Base-by-base conservation (phyloP, 2,797 vertebrate species). In the Arnoldichthys spilopterus region DNA sequence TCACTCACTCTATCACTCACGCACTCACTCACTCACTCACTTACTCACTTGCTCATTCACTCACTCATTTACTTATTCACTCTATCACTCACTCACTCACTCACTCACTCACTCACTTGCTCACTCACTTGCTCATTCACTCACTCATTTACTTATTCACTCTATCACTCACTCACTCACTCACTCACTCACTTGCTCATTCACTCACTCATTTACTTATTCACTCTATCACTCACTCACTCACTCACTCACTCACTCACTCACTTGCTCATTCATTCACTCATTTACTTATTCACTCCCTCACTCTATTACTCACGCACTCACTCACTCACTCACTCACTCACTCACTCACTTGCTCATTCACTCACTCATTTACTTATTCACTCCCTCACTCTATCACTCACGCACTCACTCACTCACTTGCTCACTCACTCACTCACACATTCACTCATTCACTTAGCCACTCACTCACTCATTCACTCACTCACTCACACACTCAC, bases 381-480 rank as follows among this genome's bases (percentile, higher is more conserved):
- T 82, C 30, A 34, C 40, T 72, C n/a, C 1, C 53, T 30, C 32
- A 68, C 16, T 9, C 62, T 45, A 62, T 53, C 22, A 28, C 74
- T 40, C 37, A 40, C 37, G 37, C 37, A 8, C 16, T 49, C 72
- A 24, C 15, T 30, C 16, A 24, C 47, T 34, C 32, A 24, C 70
- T 58, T 3, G 4, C 58, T 51, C n/a, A 16, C 37, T 53, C 26
- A 8, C 13, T 67, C 24, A n/a, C n/a, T n/a, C n/a, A n/a, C n/a
- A n/a, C n/a, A n/a, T n/a, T n/a, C n/a, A n/a, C n/a, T n/a, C n/a
- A n/a, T n/a, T n/a, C n/a, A 32, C 15, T 62, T 16, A 62, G 2
- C 34, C 26, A 61, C 56, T 59, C 24, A 59, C 24, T 59, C 54
- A 26, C 24, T 28, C 24, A 58, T 22, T 26, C 54, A 26, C 54